A percentile compares a stretch with the other conserved stretches of the same genome.
Evolutionary conservation across 2,113 vertebrate genomes (phyloP).

Genomic region (Delphinus delphis): DNA sequence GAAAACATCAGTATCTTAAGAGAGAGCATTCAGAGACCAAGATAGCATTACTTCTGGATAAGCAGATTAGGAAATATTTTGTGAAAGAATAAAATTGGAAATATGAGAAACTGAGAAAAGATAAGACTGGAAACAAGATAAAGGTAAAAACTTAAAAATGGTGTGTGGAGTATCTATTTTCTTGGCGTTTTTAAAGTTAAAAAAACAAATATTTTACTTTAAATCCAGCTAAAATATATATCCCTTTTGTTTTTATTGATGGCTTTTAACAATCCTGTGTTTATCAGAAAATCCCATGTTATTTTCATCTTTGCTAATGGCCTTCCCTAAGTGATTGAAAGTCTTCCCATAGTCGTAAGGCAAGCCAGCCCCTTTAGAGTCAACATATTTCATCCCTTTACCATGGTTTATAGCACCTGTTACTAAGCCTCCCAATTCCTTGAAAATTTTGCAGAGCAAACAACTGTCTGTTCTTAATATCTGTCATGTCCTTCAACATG

Average conservation of each 20-base stretch:
- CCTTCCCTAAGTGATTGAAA: neutral
- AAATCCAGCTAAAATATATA: neutral
- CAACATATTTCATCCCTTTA: neutral
- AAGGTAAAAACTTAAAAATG: neutral
- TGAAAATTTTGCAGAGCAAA: neutral
- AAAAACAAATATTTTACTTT: conserved; percentile 2
- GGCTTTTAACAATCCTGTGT: neutral
- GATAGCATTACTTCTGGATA: neutral
- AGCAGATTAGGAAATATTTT: neutral
- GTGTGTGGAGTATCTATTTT: neutral
- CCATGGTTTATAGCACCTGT: neutral
- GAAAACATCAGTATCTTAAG: neutral
- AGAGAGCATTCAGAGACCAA: neutral
- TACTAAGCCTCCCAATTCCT: neutral
- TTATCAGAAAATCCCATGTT: neutral
- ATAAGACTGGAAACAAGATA: neutral
- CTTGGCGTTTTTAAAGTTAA: neutral
- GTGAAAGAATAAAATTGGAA: neutral
- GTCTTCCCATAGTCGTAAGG: neutral
- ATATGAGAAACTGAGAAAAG: neutral
- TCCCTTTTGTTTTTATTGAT: neutral
- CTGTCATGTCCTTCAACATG: neutral
- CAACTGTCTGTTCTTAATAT: neutral
- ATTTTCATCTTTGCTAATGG: neutral
- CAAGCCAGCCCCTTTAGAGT: neutral